Evolutionary conservation across 2,888 invertebrate species (phyloP).

Genomic region (Seladonia tumulorum): DNA sequence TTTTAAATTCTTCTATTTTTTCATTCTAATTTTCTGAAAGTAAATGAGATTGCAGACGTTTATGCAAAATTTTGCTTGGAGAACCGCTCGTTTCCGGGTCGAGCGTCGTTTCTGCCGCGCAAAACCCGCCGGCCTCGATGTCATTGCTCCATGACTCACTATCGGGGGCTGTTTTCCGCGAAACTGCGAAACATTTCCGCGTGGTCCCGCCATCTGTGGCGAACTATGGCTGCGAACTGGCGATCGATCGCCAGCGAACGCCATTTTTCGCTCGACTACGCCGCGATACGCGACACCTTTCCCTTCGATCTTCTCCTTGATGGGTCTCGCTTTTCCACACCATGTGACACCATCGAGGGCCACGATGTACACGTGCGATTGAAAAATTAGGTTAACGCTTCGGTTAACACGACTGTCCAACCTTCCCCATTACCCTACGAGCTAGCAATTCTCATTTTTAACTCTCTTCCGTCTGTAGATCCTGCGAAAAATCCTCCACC

Average conservation of each 20-base stretch:
- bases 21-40: too few relatives aligned
- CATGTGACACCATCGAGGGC: constrained; percentile 28
- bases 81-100: not conserved
- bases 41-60: not conserved
- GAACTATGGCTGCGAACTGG: constrained; percentile 30
- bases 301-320: not conserved
- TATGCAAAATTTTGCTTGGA: not conserved
- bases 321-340: constrained; percentile 22
- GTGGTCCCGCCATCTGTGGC: constrained; percentile 49
- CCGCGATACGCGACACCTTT: constrained; percentile 18
- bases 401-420: constrained; percentile 3
- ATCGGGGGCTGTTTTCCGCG: constrained; percentile 24
- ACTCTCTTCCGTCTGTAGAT: not conserved
- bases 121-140: constrained; percentile 13
- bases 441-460: not conserved
- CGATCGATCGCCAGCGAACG: constrained; percentile 52
- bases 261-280: constrained; percentile 50
- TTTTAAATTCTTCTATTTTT: too few relatives aligned
- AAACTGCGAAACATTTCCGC: constrained; percentile 31
- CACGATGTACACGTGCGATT: constrained; percentile 5
- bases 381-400: constrained; percentile 45
- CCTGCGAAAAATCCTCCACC: not conserved
- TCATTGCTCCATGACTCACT: constrained; percentile 17
- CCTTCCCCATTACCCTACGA: not conserved
- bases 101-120: constrained; percentile 13